Conservation (phyloP, 2,113 vertebrate genomes). For the Rhinolophus ferrumequinum region DNA sequence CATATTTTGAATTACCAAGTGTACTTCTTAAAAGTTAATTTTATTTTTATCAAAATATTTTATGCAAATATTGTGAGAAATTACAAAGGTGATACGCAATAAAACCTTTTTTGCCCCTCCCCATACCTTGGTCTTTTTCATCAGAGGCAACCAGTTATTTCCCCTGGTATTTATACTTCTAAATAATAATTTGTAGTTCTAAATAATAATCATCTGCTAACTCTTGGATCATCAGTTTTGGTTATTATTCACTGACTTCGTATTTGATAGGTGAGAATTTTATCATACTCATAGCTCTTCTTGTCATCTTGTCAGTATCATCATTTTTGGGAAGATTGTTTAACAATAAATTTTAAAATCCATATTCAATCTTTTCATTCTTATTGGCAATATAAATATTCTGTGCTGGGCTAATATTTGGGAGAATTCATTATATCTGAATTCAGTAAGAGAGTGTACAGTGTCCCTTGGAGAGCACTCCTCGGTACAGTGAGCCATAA, state of each 20-base stretch:
- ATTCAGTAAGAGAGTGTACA: background rate
- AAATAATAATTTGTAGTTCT: background rate
- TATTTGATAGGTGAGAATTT: background rate
- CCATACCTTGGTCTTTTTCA: background rate
- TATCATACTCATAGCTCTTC: background rate
- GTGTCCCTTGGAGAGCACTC: background rate
- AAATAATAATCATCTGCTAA: background rate
- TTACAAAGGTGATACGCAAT: background rate
- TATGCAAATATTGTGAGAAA: background rate
- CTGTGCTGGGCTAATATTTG: background rate
- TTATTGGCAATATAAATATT: background rate
- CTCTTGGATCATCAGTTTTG: background rate
- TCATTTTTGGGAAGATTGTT: background rate
- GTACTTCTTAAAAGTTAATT: background rate
- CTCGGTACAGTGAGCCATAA: background rate
- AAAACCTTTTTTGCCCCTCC: background rate
- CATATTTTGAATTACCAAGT: conserved; percentile 1
- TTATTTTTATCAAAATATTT: conserved; percentile 11
- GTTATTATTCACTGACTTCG: background rate
- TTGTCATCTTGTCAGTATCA: background rate
- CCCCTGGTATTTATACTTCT: background rate
- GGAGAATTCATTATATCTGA: background rate
- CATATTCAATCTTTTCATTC: background rate
- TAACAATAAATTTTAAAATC: background rate
- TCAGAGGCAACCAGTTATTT: background rate